Conservation (phyloP, 2,888 invertebrate species). For the Anthrax anthrax region DNA sequence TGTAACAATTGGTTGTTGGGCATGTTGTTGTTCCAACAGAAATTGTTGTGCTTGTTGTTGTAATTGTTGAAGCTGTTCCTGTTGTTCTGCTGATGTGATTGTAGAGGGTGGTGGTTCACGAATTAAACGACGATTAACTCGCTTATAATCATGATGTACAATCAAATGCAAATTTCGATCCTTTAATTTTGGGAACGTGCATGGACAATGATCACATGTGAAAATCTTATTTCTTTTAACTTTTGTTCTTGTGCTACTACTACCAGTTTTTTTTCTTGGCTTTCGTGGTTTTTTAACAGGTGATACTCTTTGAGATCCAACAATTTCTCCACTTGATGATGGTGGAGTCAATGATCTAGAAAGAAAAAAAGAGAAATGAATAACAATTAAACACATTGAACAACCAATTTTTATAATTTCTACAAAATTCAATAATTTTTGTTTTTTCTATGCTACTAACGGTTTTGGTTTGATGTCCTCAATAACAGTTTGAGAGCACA, state of each 20-base stretch:
- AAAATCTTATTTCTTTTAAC: conserved; percentile 20
- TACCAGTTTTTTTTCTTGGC: neutral
- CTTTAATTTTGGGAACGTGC: conserved; percentile 27
- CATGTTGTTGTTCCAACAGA: conserved; percentile 12
- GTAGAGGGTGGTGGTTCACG: conserved; percentile 17
- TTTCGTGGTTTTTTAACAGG: neutral
- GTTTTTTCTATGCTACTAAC: too few species aligned
- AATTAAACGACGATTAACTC: conserved; percentile 29
- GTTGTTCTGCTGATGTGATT: conserved; percentile 9
- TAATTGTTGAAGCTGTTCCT: conserved; percentile 11
- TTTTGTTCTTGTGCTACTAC: conserved; percentile 16
- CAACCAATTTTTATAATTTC: too few species aligned
- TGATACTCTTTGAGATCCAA: neutral
- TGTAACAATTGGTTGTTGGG: conserved; percentile 4
- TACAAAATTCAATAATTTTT: too few species aligned
- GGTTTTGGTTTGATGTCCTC: neutral
- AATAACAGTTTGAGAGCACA: conserved; percentile 20
- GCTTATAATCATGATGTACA: conserved; percentile 28
- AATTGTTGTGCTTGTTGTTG: neutral
- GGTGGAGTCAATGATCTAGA: neutral
- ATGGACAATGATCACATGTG: conserved; percentile 29
- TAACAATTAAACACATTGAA: too few species aligned
- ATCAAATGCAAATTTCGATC: conserved; percentile 33
- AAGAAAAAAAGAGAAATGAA: neutral
- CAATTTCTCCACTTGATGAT: neutral